A percentile compares a stretch with the other conserved stretches of the same genome.
Conservation (phyloP, 2,888 invertebrate genomes). For the Pseudanteris insignis region DNA sequence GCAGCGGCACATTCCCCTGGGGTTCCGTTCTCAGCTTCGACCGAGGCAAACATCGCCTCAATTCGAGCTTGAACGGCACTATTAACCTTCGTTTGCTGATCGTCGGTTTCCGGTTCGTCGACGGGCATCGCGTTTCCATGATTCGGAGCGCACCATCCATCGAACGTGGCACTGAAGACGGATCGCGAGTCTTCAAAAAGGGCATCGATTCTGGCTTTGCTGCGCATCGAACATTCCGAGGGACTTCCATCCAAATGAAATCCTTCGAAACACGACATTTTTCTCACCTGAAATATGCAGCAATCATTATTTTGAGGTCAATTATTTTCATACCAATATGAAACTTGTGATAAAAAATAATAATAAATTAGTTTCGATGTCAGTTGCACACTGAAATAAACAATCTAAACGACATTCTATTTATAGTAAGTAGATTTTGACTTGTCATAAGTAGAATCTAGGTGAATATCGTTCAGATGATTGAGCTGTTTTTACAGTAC, state of each 20-base stretch:
- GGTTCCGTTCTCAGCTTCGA: slow-evolving; percentile 62
- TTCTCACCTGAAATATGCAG: slow-evolving; percentile 7
- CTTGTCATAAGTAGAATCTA: no score
- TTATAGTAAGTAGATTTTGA: no score
- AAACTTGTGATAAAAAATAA: no score
- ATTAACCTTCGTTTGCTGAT: slow-evolving; percentile 67
- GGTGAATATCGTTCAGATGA: no score
- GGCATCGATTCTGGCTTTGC: slow-evolving; percentile 75
- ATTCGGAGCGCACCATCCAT: slow-evolving; percentile 53
- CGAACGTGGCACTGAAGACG: slow-evolving; percentile 66
- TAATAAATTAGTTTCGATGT: no score
- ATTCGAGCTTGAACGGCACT: slow-evolving; percentile 87
- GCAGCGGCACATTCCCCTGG: slow-evolving; percentile 62
- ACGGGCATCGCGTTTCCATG: slow-evolving; percentile 16
- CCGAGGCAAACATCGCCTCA: slow-evolving; percentile 79
- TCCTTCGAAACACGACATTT: slow-evolving; percentile 57
- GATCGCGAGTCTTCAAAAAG: slow-evolving; percentile 80
- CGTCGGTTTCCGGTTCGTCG: slow-evolving; percentile 39
- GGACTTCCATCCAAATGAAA: slow-evolving; percentile 61
- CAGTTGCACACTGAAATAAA: no score
- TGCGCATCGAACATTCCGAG: slow-evolving; percentile 62
- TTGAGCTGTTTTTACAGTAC: no score
- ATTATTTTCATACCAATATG: no score
- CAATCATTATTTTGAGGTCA: no score
- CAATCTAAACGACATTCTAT: no score